Percentiles rank a stretch among this genome's conserved stretches.
phyloP scores from a whole-genome alignment of 37 sponge, comb jelly and placozoan genomes.

The Chondrilla cf. caribensis region DNA sequence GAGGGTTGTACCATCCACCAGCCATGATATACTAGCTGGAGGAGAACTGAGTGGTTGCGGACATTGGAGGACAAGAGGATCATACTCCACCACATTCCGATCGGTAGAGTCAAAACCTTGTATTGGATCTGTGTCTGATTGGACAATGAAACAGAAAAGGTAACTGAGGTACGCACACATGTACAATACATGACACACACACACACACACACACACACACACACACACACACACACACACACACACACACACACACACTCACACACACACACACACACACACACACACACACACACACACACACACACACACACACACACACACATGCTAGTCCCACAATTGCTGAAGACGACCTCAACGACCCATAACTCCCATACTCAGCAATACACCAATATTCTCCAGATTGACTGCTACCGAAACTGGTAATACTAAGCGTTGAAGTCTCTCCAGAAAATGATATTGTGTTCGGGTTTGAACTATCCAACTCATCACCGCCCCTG shows the following conservation, averaged over 20 bases:
- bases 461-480: no score
- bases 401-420: not conserved
- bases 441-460: not conserved
- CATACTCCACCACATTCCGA: not conserved
- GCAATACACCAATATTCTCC: slow-evolving; percentile 30
- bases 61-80: not conserved
- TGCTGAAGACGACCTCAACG: slow-evolving; percentile 23
- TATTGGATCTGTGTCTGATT: not conserved
- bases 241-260: no score
- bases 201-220: not conserved
- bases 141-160: not conserved
- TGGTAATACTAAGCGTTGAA: not conserved
- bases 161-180: not conserved
- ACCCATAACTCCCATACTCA: slow-evolving; percentile 8
- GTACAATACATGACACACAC: not conserved
- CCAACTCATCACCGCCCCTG: not conserved
- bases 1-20: not conserved
- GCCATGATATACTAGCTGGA: not conserved
- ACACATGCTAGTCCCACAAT: slow-evolving; percentile 18
- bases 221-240: slow-evolving; percentile 1
- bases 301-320: slow-evolving; percentile 10
- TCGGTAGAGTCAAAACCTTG: not conserved
- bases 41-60: slow-evolving; percentile 3
- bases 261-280: no score
- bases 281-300: no score